Conservation (phyloP, 2,888 invertebrate species). For the Noctuana brunneofusca region DNA sequence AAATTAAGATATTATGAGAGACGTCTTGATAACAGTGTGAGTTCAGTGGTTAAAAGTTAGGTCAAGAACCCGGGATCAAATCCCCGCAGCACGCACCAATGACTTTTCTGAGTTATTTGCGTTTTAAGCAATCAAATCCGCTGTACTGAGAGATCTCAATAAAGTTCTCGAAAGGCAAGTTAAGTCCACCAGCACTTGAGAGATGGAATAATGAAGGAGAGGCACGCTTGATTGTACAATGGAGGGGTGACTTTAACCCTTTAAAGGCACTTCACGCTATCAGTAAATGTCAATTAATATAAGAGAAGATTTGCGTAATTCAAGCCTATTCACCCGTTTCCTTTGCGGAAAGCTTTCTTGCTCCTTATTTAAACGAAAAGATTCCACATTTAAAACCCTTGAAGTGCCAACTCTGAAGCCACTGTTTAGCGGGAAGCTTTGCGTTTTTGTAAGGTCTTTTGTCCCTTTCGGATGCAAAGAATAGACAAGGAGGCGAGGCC, state of each 20-base stretch:
- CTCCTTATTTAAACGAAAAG: background rate
- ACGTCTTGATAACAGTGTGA: no score
- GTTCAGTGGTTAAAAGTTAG: no score
- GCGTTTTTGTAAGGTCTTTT: background rate
- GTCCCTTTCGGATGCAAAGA: background rate
- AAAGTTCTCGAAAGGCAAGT: no score
- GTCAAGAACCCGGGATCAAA: no score
- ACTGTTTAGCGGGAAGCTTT: conserved; percentile 3
- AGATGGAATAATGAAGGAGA: background rate
- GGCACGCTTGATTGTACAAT: background rate
- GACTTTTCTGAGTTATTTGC: no score
- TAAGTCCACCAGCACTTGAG: no score
- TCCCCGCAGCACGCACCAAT: no score
- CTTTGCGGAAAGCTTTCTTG: background rate
- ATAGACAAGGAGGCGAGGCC: background rate
- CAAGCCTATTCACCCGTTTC: background rate
- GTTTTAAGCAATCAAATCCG: no score
- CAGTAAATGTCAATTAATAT: background rate
- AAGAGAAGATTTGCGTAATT: background rate
- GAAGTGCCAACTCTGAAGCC: background rate
- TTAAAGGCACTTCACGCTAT: background rate
- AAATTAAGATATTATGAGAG: no score
- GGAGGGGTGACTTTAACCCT: background rate
- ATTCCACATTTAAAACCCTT: background rate
- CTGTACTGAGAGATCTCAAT: no score